Conservation (phyloP, 1,140 invertebrate species). For the Ooceraea biroi region DNA sequence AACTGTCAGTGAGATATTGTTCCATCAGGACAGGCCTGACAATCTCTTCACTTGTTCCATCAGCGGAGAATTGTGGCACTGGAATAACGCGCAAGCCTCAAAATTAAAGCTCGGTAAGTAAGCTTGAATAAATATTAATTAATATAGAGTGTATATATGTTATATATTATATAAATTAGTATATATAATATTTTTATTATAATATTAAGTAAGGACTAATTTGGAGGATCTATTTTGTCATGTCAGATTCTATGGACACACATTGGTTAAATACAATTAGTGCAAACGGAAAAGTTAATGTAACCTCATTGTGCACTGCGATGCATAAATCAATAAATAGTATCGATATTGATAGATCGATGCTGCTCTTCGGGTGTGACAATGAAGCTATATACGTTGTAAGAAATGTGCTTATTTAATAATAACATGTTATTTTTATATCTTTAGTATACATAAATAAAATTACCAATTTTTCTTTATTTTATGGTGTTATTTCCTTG, state of each 20-base stretch:
- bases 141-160: slow-evolving; percentile 10
- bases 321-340: slow-evolving; percentile 92
- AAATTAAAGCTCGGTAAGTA: slow-evolving; percentile 82
- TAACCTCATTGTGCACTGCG: slow-evolving; percentile 90
- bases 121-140: slow-evolving; percentile 31
- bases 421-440: slow-evolving; percentile 53
- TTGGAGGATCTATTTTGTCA: slow-evolving; percentile 8
- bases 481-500: not conserved
- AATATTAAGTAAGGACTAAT: not conserved
- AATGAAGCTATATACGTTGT: slow-evolving; percentile 94
- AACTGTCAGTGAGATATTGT: slow-evolving; percentile 92
- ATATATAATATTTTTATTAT: not conserved
- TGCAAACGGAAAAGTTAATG: slow-evolving; percentile 90
- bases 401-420: slow-evolving; percentile 86
- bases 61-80: slow-evolving; percentile 94
- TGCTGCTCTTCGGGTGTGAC: slow-evolving; percentile 92
- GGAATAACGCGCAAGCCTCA: slow-evolving; percentile 88
- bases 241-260: slow-evolving; percentile 85
- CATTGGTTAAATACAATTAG: slow-evolving; percentile 89
- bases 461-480: not conserved
- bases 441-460: slow-evolving; percentile 45
- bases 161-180: slow-evolving; percentile 17
- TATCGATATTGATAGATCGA: slow-evolving; percentile 91
- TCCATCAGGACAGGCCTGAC: slow-evolving; percentile 93
- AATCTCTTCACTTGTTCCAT: slow-evolving; percentile 93